Evolutionary conservation across 1,140 invertebrate genomes (phyloP), one percentile per base, ranked within the genome.

Genomic region (Drosophila orosa): DNA sequence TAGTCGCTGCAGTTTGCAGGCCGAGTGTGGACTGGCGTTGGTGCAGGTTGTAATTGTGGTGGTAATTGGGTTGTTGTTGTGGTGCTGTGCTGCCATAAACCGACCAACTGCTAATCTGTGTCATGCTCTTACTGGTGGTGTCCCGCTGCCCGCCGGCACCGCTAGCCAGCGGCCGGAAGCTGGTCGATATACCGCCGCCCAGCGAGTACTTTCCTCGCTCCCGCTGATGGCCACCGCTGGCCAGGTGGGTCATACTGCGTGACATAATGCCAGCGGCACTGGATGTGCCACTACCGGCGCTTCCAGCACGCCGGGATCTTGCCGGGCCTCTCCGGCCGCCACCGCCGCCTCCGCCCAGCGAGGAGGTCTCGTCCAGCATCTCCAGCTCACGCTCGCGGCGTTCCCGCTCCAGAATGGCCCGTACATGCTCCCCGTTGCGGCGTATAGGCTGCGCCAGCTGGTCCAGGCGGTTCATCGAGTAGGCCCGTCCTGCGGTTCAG

Each of bases 381-480:
- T 91, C 91, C 80, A 90, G 74, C 47, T 92, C 90, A 3, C 76
- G 69, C 67, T 83, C 86, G 24, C 84, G 83, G 50, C 82, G 76
- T 66, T 85, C 84, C 63, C 78, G 77, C 73, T 91, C 80, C 85
- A 90, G 65, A 52, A 90, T 84, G 48, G 91, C 79, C 80, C 80
- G 85, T 48, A 92, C 82, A 59, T 92, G 91, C 66, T 92, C 94
- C 71, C 92, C 91, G 81, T 93, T 92, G 78, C 93, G 93, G 85
- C 93, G 93, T 66, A 95, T 93, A 59, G 96, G 96, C 92, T 95
- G 95, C 80, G 96, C 94, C 92, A 97, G 93, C 90, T 96, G 95
- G 94, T 98, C 97, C 93, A 98, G 94, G 85, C 97, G 95, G 83
- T 96, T 96, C 96, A 98, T 97, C 90, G 97, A 97, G 93, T 96